Evolutionary conservation across 2,797 vertebrate genomes (phyloP), one percentile per base, ranked within the genome.

Genomic region (Pampus argenteus): DNA sequence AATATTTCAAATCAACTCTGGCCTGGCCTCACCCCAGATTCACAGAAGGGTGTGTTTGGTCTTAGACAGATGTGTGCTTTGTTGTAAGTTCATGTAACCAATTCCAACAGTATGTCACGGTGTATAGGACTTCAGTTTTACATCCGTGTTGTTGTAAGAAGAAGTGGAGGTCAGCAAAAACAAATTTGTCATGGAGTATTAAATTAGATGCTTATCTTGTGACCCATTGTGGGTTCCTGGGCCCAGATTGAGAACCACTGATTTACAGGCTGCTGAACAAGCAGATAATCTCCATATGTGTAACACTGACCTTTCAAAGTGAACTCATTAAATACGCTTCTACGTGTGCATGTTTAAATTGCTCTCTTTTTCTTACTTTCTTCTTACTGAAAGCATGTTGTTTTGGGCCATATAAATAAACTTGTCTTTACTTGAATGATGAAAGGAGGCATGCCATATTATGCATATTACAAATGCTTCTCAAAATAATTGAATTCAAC

Each of bases 291-390:
- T 55, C 38, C 6, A 17, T 42, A 42, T 5, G 2, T 57, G 66
- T 78, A 8, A 45, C 13, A 34, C 28, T 71, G 28, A 61, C 48
- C 42, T 72, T 51, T 57, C 25, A 6, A 29, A 29, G 34, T 63
- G n/a, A 13, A 40, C 28, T 28, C n/a, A 42, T 9, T 71, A 62
- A 55, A 48, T 77, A 51, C 52, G 15, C 29, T 65, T 48, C 20
- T 26, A 54, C 13, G 58, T 62, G 54, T 63, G 4, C 13, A 1
- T 34, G 22, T 74, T 49, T 2, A 67, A 67, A 56, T 20, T 18
- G 18, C 26, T 4, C 17, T 36, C 38, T 68, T 13, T 42, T 49
- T 66, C 31, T 56, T 59, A 58, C 25, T 73, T 29, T 25, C 18
- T 49, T 48, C 18, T 70, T 17, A 71, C 4, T 55, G 26, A 25